Percentiles rank a stretch among this genome's conserved stretches.
phyloP scores from a whole-genome alignment of 2,797 vertebrate genomes.

The Semotilus atromaculatus region DNA sequence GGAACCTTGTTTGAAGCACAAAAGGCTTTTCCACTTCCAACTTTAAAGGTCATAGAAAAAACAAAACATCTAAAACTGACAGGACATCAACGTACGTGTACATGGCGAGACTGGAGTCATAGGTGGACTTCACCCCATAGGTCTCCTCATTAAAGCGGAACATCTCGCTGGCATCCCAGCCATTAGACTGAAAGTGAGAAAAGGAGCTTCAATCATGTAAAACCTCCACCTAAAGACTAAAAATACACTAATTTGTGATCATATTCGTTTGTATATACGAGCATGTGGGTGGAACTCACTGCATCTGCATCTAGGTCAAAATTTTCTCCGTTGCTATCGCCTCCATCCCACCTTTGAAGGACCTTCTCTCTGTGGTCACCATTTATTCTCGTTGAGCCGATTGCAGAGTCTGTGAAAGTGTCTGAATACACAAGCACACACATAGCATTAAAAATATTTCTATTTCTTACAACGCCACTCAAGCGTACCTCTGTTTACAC shows the following conservation, averaged over 20 bases:
- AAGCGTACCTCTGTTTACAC: slow-evolving; percentile 38
- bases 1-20: not conserved
- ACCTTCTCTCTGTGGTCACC: slow-evolving; percentile 94
- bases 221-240: not conserved
- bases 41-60: not conserved
- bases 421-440: slow-evolving; percentile 72
- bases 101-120: slow-evolving; percentile 91
- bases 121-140: slow-evolving; percentile 92
- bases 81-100: slow-evolving; percentile 86
- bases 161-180: slow-evolving; percentile 96
- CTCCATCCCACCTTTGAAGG: slow-evolving; percentile 92
- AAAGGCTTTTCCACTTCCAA: not conserved
- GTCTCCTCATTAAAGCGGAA: slow-evolving; percentile 93
- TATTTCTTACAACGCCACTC: not conserved
- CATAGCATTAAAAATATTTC: not conserved
- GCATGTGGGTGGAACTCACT: slow-evolving; percentile 71
- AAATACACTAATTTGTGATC: not conserved
- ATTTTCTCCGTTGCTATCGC: slow-evolving; percentile 90
- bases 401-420: slow-evolving; percentile 90
- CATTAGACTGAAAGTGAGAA: slow-evolving; percentile 81
- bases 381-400: slow-evolving; percentile 86
- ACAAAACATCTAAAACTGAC: accelerated
- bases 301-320: slow-evolving; percentile 89
- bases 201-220: not conserved
- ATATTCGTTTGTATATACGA: not conserved